Base-by-base conservation (phyloP, 2,113 vertebrate species). In the Sinocyclocheilus maitianheensis region DNA sequence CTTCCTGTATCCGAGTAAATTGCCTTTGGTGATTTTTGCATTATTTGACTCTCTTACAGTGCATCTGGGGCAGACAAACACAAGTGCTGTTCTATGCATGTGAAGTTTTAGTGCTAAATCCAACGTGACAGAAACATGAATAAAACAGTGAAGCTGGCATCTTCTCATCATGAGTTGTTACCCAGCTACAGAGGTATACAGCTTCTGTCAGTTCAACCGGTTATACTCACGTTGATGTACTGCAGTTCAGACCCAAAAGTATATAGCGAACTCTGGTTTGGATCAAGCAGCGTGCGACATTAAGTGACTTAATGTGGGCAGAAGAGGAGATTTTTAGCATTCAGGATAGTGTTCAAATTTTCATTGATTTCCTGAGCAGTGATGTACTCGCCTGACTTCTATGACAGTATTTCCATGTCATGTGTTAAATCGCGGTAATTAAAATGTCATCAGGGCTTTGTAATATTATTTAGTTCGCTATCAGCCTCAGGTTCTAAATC, bases 371-470 rank as follows among this genome's bases (percentile, higher is more conserved):
- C 43, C 13, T 48, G n/a, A 4, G 8, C 12, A 30, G 40, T 81
- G 62, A 78, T 18, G n/a, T 20, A 30, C 40, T 81, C 2, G 24
- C 10, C n/a, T 72, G 22, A 55, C 48, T 51, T 51, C 78, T 48
- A 24, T 67, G 62, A 48, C 12, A 30, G 67, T 65, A 81, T 81
- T 81, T 65, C 81, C 46, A 37, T 51, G 16, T 82, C 18, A 34
- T 63, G 34, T 83, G 43, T 72, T 72, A 83, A 55, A 72, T 83
- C 65, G 26, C 22, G 48, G 65, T 55, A n/a, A 72, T 83, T 71
- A 72, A 72, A 83, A 83, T 83, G 46, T 72, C 81, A 83, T 83
- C 48, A 34, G 46, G 65, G 81, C 53, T 83, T 83, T 83, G 65
- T 72, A 67, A 71, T 69, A 30, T 71, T 9, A 83, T 55, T 81